Evolutionary conservation across 2,888 invertebrate species (phyloP), one percentile per base, ranked within the genome.

Genomic region (Cyclophora punctaria): DNA sequence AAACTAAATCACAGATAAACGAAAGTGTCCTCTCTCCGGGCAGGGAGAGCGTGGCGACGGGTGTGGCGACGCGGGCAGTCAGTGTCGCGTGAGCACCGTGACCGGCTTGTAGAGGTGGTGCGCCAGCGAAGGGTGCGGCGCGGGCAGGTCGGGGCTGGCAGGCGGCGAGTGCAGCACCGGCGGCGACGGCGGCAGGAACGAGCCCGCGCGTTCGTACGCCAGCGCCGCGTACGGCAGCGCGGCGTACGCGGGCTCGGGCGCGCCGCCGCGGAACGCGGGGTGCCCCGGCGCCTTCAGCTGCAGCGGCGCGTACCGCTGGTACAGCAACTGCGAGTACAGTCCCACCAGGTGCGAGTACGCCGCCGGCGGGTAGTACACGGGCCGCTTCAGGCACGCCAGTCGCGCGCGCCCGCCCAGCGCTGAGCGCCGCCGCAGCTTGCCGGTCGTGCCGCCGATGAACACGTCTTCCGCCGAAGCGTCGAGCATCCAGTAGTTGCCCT

Each of bases 401-500:
- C 98, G 90, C 2, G 95, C 95, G 44, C 98, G 90, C 2, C 97
- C 96, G 7, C 95, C 96, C 0, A 96, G 94, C 0, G 98, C 97
- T 0, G 97, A 96, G 48, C 98, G 91, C 41, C 99, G 90, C 0
- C 98, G 91, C 34, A 99, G 90, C 83, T 83, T 99, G 1, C 99
- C 99, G 0, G 99, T 99, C 0, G 98, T 97, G 2, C 98, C 97
- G 0, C 99, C 99, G 73, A 99, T 99, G 80, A 98, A 98, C 41
- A 99, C 98, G 71, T 99, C 99, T 74, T 99, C 98, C n/a, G 96
- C 95, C 35, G 96, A 96, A 2, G 98, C 96, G 79, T 99, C 99
- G 68, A 99, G 82, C 98, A 99, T 99, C 99, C 99, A 99, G 88
- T 99, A 99, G 88, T 99, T 99, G 0, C 99, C 99, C 83, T 99